Evolutionary conservation across 2,797 vertebrate species (phyloP), one percentile per base, ranked within the genome.

Genomic region (Anabacerthia variegaticeps): DNA sequence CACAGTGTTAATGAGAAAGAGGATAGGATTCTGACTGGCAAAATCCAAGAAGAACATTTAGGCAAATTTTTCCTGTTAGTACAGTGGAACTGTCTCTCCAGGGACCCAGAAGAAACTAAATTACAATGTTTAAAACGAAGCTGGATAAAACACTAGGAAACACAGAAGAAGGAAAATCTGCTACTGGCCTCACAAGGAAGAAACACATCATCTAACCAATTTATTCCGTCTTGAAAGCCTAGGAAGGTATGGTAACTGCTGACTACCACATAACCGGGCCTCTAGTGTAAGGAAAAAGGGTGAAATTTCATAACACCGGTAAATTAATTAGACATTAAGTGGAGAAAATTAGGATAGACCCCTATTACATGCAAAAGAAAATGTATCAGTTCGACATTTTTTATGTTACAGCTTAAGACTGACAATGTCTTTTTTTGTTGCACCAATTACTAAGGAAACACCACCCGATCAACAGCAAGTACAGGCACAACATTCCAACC

Each of bases 61-160:
- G 24, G 46, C 66, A 96, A 91, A 34, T 69, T 92, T 96, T 96
- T 96, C 87, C 96, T 92, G 65, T 84, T 86, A 36, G 26, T 48
- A 48, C 54, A 73, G 83, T 65, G 76, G 52, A 94, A 91, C 16
- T 61, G 17, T 20, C 19, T 88, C 59, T 91, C 76, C 20, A 74
- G n/a, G 27, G 79, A 94, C 88, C 12, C 6, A 80, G 63, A 75
- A 88, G 32, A 78, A 85, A 77, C 26, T 69, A 26, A 72, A 46
- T 49, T 36, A 49, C 2, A n/a, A 30, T 49, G 37, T 67, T 92
- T 46, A 81, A 88, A 96, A 84, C 66, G 43, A 79, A 76, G 44
- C 30, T 90, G 95, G 83, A 95, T 39, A 67, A 89, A 96, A 86
- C 58, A 90, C 48, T 76, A 71, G 83, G 83, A 94, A 96, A 96